A percentile compares a stretch with the other conserved stretches of the same genome.
phyloP scores from a whole-genome alignment of 2,113 vertebrate species.

The Anarrhichthys ocellatus region DNA sequence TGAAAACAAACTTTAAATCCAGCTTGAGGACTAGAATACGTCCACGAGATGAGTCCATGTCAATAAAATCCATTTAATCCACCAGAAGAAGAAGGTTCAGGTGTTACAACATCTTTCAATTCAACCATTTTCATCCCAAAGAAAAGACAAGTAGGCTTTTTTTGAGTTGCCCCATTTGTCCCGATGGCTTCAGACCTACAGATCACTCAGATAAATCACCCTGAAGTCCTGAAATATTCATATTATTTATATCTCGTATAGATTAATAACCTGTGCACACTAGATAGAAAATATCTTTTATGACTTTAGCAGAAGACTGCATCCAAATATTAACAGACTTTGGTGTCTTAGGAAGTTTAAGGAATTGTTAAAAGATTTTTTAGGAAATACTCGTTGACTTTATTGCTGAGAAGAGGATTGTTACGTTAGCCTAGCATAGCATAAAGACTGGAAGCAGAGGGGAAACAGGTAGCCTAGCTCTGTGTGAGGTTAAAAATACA shows the following conservation, averaged over 20 bases:
- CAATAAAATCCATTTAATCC: background rate
- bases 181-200: background rate
- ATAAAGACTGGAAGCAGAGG: background rate
- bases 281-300: background rate
- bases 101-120: background rate
- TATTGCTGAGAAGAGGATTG: background rate
- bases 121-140: background rate
- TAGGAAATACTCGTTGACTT: background rate
- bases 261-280: background rate
- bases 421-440: background rate
- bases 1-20: background rate
- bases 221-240: background rate
- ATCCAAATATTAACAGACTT: background rate
- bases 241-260: background rate
- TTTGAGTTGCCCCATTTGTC: background rate
- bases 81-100: background rate
- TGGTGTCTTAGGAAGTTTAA: too few species aligned
- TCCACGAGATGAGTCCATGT: background rate
- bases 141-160: too few species aligned
- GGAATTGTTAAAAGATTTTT: background rate
- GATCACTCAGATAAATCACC: background rate
- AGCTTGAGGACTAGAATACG: background rate
- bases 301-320: background rate
- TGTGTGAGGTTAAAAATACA: background rate
- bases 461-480: background rate